phyloP scores from a whole-genome alignment of 2,888 invertebrate species.

The Tipula unca region DNA sequence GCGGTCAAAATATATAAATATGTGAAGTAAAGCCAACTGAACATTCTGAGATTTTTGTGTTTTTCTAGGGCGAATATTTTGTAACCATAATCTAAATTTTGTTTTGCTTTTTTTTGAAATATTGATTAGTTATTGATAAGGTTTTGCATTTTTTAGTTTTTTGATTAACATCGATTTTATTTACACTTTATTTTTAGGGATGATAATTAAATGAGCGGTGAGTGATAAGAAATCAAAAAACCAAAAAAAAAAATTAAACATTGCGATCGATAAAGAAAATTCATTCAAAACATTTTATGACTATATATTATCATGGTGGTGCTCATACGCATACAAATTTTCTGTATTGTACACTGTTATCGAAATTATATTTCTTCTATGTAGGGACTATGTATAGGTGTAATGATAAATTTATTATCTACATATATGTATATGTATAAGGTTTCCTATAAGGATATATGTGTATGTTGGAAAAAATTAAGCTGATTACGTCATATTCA shows the following conservation, averaged over 20 bases:
- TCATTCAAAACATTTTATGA: not conserved
- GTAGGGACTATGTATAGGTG: too few species aligned
- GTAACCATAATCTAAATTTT: not conserved
- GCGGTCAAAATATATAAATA: not conserved
- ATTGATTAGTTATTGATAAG: not conserved
- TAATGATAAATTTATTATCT: too few species aligned
- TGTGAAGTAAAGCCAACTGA: not conserved
- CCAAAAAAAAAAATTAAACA: not conserved
- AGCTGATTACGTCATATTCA: too few species aligned
- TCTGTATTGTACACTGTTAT: not conserved
- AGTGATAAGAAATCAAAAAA: not conserved
- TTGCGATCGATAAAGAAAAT: not conserved
- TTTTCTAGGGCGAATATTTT: not conserved
- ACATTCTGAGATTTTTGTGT: not conserved
- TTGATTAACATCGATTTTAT: not conserved
- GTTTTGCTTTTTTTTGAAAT: not conserved
- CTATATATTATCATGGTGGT: not conserved
- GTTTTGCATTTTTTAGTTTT: not conserved
- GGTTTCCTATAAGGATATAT: not conserved
- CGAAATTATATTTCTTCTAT: not conserved
- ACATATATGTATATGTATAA: not conserved
- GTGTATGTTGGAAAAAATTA: not conserved
- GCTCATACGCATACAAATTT: not conserved
- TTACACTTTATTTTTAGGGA: not conserved
- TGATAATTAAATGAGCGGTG: not conserved